Conservation (phyloP, 2,113 vertebrate genomes). For the Orcinus orca region DNA sequence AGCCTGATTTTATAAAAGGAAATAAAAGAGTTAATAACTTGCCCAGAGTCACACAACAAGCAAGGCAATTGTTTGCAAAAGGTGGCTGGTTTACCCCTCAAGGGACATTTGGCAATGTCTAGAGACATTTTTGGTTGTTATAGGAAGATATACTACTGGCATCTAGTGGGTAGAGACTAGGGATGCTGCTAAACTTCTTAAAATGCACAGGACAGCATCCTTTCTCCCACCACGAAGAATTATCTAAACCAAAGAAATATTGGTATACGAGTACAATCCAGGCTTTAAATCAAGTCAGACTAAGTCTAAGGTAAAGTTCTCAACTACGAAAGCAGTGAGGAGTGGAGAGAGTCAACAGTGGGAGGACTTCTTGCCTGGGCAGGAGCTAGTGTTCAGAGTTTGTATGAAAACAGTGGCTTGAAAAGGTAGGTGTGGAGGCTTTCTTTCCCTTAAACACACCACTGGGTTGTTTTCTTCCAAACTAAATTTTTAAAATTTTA, state of each 20-base stretch:
- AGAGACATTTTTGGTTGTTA: background rate
- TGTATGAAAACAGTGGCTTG: background rate
- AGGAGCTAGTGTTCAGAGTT: background rate
- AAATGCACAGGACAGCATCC: background rate
- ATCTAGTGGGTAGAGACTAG: background rate
- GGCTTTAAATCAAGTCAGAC: background rate
- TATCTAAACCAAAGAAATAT: background rate
- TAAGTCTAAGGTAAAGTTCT: background rate
- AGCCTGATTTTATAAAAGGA: background rate
- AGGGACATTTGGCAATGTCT: background rate
- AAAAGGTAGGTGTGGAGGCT: accelerated
- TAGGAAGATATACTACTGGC: background rate
- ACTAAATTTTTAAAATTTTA: background rate
- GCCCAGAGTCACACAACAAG: background rate
- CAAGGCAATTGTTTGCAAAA: background rate
- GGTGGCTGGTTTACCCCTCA: background rate
- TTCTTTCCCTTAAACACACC: background rate
- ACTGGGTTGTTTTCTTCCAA: background rate
- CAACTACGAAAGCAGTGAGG: background rate
- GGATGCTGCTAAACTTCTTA: background rate
- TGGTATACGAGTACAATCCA: background rate
- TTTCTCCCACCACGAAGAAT: background rate
- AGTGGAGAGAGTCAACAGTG: background rate
- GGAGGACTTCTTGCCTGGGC: background rate
- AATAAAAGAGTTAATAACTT: background rate